phyloP scores from a whole-genome alignment of 2,113 vertebrate species.

The Hymenochirus boettgeri region DNA sequence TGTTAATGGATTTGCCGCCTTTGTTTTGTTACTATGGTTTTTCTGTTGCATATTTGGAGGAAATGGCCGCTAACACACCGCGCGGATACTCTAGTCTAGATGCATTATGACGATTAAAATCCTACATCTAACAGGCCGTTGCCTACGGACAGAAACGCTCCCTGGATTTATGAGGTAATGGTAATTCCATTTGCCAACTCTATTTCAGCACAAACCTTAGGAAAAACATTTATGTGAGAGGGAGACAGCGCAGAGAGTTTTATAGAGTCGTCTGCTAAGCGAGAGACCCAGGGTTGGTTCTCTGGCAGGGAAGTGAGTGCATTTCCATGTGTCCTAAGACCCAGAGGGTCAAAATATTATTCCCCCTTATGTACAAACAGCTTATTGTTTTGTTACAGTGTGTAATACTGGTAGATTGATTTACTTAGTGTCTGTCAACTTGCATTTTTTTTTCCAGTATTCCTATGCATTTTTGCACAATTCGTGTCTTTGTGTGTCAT shows the following conservation, averaged over 20 bases:
- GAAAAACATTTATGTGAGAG: conserved; percentile 1
- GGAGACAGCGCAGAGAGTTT: neutral
- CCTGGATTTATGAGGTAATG: conserved; percentile 5
- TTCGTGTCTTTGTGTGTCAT: too few species aligned
- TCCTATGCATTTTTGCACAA: too few species aligned
- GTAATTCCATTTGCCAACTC: neutral
- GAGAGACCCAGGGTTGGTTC: too few species aligned
- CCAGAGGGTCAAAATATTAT: too few species aligned
- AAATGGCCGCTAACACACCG: neutral
- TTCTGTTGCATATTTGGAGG: conserved; percentile 1
- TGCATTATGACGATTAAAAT: conserved; percentile 17
- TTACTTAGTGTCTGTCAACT: too few species aligned
- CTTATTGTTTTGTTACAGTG: too few species aligned
- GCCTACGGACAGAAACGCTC: neutral
- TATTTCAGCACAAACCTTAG: neutral
- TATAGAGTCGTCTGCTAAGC: neutral
- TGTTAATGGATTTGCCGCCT: conserved; percentile 14
- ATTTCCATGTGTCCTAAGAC: too few species aligned
- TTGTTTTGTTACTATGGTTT: conserved; percentile 22
- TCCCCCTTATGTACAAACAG: too few species aligned
- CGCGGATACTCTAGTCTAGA: neutral
- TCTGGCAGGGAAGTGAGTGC: too few species aligned
- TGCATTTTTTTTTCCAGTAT: too few species aligned
- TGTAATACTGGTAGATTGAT: too few species aligned
- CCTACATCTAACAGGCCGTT: neutral